Base-by-base conservation (phyloP, 2,113 vertebrate species). In the Crocuta crocuta region DNA sequence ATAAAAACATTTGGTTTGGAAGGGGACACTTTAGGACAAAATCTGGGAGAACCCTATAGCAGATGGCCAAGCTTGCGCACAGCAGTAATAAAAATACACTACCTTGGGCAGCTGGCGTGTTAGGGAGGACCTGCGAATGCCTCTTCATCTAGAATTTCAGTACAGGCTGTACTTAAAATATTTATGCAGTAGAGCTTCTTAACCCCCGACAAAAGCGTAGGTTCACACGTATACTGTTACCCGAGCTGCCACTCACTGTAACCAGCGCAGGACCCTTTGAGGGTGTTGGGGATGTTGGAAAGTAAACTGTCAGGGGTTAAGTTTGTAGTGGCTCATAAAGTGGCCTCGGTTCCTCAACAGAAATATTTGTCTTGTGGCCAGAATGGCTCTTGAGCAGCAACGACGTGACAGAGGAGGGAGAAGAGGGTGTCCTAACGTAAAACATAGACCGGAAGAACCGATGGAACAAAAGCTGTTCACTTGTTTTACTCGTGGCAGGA, bases 141-240 rank as follows among this genome's bases (percentile, higher is more conserved):
- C n/a, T 81, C 9, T 50, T 90, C 83, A 28, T 82, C 94, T 97
- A 81, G 92, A 96, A 90, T 97, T 97, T 96, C 97, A 91, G 76
- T n/a, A 31, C n/a, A 10, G 33, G 53, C 24, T 45, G 16, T n/a
- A 17, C 71, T 48, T 97, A 39, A 97, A 98, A 89, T 95, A 98
- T 98, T 98, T 82, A 98, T 76, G 48, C 23, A 92, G 58, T 17
- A 50, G 79, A 7, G 78, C 84, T 35, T 63, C 92, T 66, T 58
- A 11, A 1, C 79, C 63, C 35, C n/a, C 2, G 10, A 45, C 53
- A 48, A 50, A 83, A 78, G 90, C 63, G 0, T n/a, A 19, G 73
- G 65, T 24, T 89, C 31, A 8, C 10, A 28, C 33, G 43, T 85
- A 5, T 61, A 31, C 3, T 17, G 79, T 97, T 83, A 31, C 91